Evolutionary conservation across 2,113 vertebrate genomes (phyloP).

Genomic region (Tupaia tana): DNA sequence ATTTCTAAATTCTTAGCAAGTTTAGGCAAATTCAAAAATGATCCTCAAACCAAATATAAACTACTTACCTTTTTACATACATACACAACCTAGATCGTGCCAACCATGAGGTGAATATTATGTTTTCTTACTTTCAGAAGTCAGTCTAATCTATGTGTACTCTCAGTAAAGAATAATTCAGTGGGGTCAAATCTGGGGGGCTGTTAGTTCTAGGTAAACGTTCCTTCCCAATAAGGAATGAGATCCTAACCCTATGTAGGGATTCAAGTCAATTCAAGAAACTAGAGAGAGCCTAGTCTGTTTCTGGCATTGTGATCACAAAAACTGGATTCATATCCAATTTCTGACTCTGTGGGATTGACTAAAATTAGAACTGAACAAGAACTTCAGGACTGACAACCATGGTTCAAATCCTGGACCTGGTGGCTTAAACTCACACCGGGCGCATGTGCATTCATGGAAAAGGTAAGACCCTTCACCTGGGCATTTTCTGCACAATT

Average conservation of each 20-base stretch:
- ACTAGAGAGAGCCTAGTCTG: not conserved
- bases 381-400: not conserved
- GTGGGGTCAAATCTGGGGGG: not conserved
- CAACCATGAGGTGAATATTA: slow-evolving; percentile 11
- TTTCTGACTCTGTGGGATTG: slow-evolving; percentile 18
- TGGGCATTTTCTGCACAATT: not conserved
- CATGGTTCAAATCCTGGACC: no score
- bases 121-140: slow-evolving; percentile 32
- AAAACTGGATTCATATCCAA: slow-evolving; percentile 42
- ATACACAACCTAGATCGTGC: not conserved
- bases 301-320: not conserved
- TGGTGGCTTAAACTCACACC: no score
- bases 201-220: not conserved
- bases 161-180: slow-evolving; percentile 24
- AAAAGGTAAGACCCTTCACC: slow-evolving; percentile 27
- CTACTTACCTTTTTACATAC: not conserved
- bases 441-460: not conserved
- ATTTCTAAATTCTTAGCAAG: slow-evolving; percentile 61
- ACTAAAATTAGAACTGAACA: not conserved
- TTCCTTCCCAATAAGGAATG: not conserved
- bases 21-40: slow-evolving; percentile 46
- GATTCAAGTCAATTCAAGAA: slow-evolving; percentile 23
- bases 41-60: slow-evolving; percentile 13
- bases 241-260: not conserved
- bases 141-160: not conserved